These are phyloP conservation scores for Eulimnadia texana DNA, from an alignment of 1,140 invertebrate species.

Conservation along the genomic window DNA sequence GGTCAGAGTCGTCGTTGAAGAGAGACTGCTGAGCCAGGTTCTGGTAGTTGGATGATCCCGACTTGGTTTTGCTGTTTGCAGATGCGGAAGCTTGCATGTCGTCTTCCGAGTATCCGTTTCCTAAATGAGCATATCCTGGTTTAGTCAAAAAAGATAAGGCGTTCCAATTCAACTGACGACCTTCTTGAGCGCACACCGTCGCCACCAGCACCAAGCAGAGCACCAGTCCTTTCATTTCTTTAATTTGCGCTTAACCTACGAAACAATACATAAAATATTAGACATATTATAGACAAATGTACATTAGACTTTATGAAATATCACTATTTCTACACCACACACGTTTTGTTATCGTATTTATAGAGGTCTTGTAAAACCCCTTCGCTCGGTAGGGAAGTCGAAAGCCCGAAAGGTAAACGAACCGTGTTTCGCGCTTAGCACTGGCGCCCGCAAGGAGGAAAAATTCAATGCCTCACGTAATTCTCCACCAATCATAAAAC, in stretches of 20 bases:
- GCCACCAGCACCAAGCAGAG: not conserved
- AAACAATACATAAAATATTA: too few relatives aligned
- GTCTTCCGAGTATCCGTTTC: not conserved
- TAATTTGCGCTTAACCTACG: not conserved
- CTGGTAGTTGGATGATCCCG: slow-evolving; percentile 2
- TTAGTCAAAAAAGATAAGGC: not conserved
- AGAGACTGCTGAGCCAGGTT: not conserved
- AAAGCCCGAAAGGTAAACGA: too few relatives aligned
- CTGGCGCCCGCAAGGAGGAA: too few relatives aligned
- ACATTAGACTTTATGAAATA: too few relatives aligned
- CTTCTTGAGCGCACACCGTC: not conserved
- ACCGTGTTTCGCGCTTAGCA: too few relatives aligned
- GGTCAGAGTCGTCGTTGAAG: slow-evolving; percentile 3
- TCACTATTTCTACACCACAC: too few relatives aligned
- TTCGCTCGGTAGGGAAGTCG: too few relatives aligned
- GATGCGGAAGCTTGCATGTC: not conserved
- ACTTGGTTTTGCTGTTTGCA: not conserved
- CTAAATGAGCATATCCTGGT: slow-evolving; percentile 2
- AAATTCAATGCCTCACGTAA: too few relatives aligned
- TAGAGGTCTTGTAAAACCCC: too few relatives aligned
- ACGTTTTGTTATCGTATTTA: too few relatives aligned
- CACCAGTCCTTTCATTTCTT: not conserved
- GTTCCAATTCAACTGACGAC: slow-evolving; percentile 9
- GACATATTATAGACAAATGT: too few relatives aligned
- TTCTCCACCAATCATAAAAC: too few relatives aligned